Evolutionary conservation across 2,888 invertebrate species (phyloP).

Genomic region (Thysanoteuthis rhombus): DNA sequence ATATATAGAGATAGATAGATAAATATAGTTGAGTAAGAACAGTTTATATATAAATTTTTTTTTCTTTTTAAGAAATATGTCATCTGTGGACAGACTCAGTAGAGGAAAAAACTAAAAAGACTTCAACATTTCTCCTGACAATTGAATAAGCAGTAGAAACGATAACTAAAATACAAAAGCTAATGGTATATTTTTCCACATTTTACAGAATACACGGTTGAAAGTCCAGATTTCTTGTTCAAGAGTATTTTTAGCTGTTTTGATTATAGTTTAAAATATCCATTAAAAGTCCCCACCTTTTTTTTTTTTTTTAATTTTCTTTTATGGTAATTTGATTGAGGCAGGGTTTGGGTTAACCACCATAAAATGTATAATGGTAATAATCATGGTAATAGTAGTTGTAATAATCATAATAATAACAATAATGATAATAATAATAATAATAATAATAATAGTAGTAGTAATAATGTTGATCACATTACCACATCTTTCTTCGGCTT

Average conservation of each 20-base stretch:
- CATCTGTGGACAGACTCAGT: not conserved
- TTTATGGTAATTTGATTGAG: not conserved
- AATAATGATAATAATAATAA: not conserved
- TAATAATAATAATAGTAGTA: not conserved
- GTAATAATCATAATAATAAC: not conserved
- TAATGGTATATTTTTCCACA: not conserved
- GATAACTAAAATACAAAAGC: not conserved
- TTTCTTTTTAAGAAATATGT: not conserved
- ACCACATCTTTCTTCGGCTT: not conserved
- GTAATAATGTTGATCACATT: not conserved
- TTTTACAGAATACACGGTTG: not conserved
- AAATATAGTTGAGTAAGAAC: not conserved
- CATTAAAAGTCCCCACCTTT: not conserved
- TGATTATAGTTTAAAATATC: not conserved
- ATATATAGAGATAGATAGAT: not conserved
- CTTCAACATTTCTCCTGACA: not conserved
- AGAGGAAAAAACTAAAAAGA: not conserved
- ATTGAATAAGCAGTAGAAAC: not conserved
- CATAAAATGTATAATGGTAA: slow-evolving; percentile 12
- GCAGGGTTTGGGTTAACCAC: not conserved
- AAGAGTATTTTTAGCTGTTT: not conserved
- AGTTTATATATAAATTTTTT: not conserved
- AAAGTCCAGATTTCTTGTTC: not conserved
- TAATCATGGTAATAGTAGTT: not conserved
- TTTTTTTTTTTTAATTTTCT: not conserved